Percentiles rank a stretch among this genome's conserved stretches.
These are phyloP conservation scores for Resseliella maxima DNA, from an alignment of 2,888 invertebrate genomes.

Conservation along the genomic window DNA sequence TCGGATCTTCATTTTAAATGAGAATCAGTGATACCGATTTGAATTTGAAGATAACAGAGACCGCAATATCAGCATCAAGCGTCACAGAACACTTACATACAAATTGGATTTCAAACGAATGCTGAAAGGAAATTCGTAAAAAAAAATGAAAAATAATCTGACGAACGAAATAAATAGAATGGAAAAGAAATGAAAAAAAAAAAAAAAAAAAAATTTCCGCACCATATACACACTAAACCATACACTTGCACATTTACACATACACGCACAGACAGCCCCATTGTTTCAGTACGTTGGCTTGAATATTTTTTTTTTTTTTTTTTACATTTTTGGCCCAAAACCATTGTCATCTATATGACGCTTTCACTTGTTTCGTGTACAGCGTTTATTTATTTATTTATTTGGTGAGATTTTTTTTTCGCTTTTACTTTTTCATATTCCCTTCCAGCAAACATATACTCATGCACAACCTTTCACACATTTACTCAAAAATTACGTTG, in stretches of 20 bases:
- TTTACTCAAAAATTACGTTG: not conserved
- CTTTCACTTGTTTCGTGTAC: not conserved
- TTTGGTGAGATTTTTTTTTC: too few species aligned
- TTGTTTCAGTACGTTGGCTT: not conserved
- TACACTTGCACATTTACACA: not conserved
- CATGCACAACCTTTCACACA: not conserved
- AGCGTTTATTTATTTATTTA: not conserved
- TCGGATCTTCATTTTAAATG: not conserved
- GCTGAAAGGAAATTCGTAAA: not conserved
- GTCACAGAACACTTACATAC: not conserved
- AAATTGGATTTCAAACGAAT: not conserved
- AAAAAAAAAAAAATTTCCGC: too few species aligned
- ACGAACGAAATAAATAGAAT: not conserved
- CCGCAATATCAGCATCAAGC: not conserved
- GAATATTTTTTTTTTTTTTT: not conserved
- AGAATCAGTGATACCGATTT: slow-evolving; percentile 28
- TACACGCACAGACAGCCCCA: too few species aligned
- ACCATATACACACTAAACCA: too few species aligned
- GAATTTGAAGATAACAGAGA: not conserved
- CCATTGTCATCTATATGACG: not conserved
- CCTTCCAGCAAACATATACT: not conserved
- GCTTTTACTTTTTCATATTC: too few species aligned
- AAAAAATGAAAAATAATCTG: slow-evolving; percentile 22
- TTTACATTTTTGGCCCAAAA: not conserved
- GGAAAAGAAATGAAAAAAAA: too few species aligned